A percentile compares a stretch with the other conserved stretches of the same genome.
Evolutionary conservation across 2,797 vertebrate genomes (phyloP).

Genomic region (Spea hammondii): DNA sequence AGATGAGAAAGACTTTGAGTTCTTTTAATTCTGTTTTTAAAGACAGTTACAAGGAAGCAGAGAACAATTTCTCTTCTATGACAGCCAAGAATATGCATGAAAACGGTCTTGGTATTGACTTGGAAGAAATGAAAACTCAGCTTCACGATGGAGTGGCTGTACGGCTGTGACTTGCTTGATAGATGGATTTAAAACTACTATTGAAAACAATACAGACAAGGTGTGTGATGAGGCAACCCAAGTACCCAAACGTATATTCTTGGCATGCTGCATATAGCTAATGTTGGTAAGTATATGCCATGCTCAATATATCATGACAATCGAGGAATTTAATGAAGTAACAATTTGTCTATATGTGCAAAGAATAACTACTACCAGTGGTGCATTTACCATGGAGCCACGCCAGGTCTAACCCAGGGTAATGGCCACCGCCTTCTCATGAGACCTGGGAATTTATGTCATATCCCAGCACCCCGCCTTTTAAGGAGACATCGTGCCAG

Average conservation of each 20-base stretch:
- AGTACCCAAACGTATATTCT: constrained; percentile 16
- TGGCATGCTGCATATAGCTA: constrained; percentile 62
- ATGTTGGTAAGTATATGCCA: constrained; percentile 57
- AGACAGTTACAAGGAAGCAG: constrained; percentile 56
- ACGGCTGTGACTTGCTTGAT: constrained; percentile 62
- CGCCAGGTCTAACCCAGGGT: too few relatives aligned
- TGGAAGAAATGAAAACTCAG: constrained; percentile 64
- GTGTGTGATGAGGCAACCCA: neutral
- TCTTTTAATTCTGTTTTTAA: constrained; percentile 62
- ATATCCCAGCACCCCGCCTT: too few relatives aligned
- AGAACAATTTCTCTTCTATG: constrained; percentile 52
- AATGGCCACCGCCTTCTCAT: too few relatives aligned
- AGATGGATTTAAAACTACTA: constrained; percentile 48
- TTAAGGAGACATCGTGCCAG: too few relatives aligned
- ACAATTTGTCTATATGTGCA: too few relatives aligned
- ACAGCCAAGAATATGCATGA: neutral
- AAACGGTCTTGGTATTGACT: constrained; percentile 39
- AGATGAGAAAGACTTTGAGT: constrained; percentile 52
- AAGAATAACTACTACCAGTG: too few relatives aligned
- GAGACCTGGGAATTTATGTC: too few relatives aligned
- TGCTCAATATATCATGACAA: neutral
- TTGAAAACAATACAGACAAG: fast-evolving
- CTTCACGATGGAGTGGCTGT: constrained; percentile 65
- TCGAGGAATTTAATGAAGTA: too few relatives aligned
- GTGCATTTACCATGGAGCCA: too few relatives aligned